Percentiles rank a stretch among this genome's conserved stretches.
Evolutionary conservation across 2,113 vertebrate genomes (phyloP).

Genomic region (Cercocebus atys): DNA sequence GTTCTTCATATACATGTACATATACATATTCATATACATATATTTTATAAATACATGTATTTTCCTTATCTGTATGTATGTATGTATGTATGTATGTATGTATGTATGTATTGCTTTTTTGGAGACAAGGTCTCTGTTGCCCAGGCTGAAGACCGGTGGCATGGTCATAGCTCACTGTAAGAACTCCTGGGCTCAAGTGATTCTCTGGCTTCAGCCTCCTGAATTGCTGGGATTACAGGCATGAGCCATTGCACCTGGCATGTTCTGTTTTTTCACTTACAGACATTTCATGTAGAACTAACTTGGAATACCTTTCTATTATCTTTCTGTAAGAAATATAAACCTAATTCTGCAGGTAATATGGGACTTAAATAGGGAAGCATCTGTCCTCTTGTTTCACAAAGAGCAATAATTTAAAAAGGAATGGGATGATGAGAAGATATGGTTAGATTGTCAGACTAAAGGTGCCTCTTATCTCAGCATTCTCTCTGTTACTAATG

Average conservation of each 20-base stretch:
- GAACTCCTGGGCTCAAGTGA: no score
- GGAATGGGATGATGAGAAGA: neutral
- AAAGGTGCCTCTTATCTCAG: neutral
- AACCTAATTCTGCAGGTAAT: neutral
- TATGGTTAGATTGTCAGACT: neutral
- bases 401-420: neutral
- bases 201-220: no score
- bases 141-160: no score
- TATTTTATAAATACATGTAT: no score
- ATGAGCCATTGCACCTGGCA: no score
- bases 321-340: neutral
- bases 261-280: neutral
- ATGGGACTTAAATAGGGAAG: neutral
- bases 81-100: accelerated
- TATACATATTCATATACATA: no score
- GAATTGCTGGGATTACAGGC: no score
- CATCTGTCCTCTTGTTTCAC: neutral
- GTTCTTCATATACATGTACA: no score
- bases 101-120: no score
- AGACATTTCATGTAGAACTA: neutral
- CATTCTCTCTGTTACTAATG: neutral
- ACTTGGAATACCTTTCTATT: neutral
- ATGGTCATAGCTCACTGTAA: no score
- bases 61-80: no score
- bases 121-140: no score